Percentiles rank a stretch among this genome's conserved stretches.
phyloP scores from a whole-genome alignment of 2,888 invertebrate genomes.

The Choristoneura rosaceana region DNA sequence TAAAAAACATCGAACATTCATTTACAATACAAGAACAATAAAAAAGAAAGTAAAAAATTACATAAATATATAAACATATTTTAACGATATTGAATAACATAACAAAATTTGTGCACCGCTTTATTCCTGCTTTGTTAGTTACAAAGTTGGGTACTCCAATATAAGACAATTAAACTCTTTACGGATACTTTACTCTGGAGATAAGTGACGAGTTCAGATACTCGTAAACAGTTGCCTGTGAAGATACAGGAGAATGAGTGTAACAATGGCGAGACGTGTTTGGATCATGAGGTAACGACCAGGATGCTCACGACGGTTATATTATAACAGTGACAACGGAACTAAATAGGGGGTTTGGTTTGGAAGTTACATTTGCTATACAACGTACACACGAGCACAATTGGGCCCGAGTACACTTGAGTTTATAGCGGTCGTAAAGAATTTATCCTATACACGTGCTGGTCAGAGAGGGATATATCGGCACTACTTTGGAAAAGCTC shows the following conservation, averaged over 20 bases:
- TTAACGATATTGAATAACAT: too few species aligned
- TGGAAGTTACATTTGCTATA: neutral
- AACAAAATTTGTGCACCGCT: neutral
- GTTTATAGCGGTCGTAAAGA: neutral
- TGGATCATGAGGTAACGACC: neutral
- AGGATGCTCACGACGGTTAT: neutral
- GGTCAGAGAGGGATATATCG: neutral
- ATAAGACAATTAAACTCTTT: neutral
- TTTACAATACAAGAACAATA: too few species aligned
- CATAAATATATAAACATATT: too few species aligned
- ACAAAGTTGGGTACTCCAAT: neutral
- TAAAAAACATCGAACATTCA: too few species aligned
- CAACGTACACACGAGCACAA: neutral
- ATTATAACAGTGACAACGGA: neutral
- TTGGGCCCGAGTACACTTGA: neutral
- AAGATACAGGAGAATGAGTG: neutral
- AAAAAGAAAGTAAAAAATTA: too few species aligned
- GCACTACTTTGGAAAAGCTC: too few species aligned
- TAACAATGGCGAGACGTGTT: neutral
- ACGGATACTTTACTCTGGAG: neutral
- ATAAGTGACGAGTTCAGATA: too few species aligned
- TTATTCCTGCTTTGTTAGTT: neutral
- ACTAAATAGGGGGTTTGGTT: neutral
- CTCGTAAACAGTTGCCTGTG: neutral
- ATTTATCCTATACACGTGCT: neutral